Evolutionary conservation across 2,888 invertebrate species (phyloP), one percentile per base, ranked within the genome.

Genomic region (Electrophaes corylata): DNA sequence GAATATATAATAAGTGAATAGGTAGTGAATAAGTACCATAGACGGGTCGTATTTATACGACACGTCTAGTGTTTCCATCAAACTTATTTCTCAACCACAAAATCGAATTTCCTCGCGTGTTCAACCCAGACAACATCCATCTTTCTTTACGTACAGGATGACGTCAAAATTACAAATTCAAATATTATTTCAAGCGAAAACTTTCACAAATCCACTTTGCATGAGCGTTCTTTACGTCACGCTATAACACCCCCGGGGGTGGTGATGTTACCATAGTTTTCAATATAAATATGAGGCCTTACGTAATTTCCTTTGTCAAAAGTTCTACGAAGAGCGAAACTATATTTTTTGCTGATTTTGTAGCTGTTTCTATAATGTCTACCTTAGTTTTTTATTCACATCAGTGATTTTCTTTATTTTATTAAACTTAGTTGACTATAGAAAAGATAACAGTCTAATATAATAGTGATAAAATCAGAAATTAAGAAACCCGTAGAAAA

Each of bases 161-260:
- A 82, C 78, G 79, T 83, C 79, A 79, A 79, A 83, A 83, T 86
- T 85, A 83, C 83, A 82, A 83, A 84, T 86, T 84, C 85, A 85
- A 85, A 86, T 85, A 84, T 83, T 86, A 86, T 86, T 88, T 86
- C 82, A 75, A 76, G 79, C 78, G 83, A 83, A 84, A 85, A 86
- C 81, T 81, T 83, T 79, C 76, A 75, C 79, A 79, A 79, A 85
- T 84, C 82, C 83, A 84, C 84, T 86, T 87, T 82, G 84, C 85
- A 84, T 82, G 86, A 86, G 80, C 80, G 75, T 80, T 82, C 82
- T 82, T 81, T 80, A 79, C 76, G 75, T 78, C 76, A 78, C 79
- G 81, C 77, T 70, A 78, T 64, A 70, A 69, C 75, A 67, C 78
- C 70, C 72, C 72, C 65, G 46, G 49, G 65, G 57, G 68, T 71